Evolutionary conservation across 64 coral and sea anemone species (phyloP).

Genomic region (Dendronephthya gigantea): DNA sequence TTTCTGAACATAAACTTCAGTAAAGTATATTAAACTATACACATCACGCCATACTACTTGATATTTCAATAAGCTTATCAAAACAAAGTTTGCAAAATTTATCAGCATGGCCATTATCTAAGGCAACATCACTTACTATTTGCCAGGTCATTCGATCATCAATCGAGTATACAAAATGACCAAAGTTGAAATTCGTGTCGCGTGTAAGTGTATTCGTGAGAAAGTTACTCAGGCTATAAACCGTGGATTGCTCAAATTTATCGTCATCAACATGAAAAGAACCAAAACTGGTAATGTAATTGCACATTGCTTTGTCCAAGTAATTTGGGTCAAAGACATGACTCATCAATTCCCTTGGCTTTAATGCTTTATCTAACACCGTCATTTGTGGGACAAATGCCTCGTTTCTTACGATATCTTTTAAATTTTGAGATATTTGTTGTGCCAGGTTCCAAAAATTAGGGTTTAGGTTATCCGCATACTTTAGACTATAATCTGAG

Average conservation of each 20-base stretch:
- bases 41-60: not conserved
- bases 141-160: not conserved
- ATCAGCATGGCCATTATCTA: not conserved
- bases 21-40: too few relatives aligned
- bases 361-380: not conserved
- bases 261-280: not conserved
- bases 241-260: not conserved
- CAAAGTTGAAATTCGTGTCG: not conserved
- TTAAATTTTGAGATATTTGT: not conserved
- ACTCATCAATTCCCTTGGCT: not conserved
- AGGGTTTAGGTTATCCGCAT: not conserved
- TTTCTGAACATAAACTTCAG: too few relatives aligned
- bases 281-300: not conserved
- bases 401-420: not conserved
- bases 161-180: not conserved
- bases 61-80: not conserved
- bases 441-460: not conserved
- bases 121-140: not conserved
- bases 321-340: not conserved
- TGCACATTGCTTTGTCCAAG: not conserved
- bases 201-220: not conserved
- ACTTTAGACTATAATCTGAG: not conserved
- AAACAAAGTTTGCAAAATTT: not conserved
- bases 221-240: not conserved
- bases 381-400: not conserved